Evolutionary conservation across 2,797 vertebrate species (phyloP).

Genomic region (Perodicticus potto): DNA sequence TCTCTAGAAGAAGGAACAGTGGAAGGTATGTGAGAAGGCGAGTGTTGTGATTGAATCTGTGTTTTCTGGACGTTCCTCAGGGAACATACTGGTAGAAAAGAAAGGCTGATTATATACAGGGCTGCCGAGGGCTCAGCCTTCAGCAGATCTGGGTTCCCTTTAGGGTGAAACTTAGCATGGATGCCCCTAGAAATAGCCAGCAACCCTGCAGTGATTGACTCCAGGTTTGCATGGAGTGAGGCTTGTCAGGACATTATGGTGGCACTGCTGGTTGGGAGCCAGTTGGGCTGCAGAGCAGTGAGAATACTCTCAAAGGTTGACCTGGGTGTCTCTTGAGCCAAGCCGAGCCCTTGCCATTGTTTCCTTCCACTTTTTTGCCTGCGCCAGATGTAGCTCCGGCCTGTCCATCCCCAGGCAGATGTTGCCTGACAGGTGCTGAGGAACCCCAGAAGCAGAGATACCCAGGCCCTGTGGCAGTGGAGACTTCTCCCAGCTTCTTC

Average conservation of each 20-base stretch:
- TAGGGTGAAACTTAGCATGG: neutral
- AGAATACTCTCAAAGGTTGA: neutral
- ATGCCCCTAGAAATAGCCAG: neutral
- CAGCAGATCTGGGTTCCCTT: neutral
- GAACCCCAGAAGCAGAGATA: neutral
- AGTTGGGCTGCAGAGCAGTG: neutral
- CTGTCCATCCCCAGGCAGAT: neutral
- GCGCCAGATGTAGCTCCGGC: rapidly evolving
- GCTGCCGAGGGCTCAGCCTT: neutral
- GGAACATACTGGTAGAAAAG: neutral
- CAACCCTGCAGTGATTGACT: neutral
- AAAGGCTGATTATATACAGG: neutral
- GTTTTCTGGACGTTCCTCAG: neutral
- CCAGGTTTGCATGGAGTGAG: neutral
- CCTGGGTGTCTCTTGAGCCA: rapidly evolving
- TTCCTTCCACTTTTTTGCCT: neutral
- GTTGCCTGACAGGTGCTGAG: neutral
- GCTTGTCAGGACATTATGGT: neutral
- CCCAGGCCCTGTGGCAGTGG: rapidly evolving
- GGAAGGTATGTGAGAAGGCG: neutral
- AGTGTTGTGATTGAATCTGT: neutral
- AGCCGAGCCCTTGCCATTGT: neutral
- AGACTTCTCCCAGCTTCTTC: neutral
- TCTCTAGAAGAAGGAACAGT: neutral
- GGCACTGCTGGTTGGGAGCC: neutral